These are phyloP conservation scores for Sesia apiformis DNA, from an alignment of 2,888 invertebrate species.

Conservation along the genomic window DNA sequence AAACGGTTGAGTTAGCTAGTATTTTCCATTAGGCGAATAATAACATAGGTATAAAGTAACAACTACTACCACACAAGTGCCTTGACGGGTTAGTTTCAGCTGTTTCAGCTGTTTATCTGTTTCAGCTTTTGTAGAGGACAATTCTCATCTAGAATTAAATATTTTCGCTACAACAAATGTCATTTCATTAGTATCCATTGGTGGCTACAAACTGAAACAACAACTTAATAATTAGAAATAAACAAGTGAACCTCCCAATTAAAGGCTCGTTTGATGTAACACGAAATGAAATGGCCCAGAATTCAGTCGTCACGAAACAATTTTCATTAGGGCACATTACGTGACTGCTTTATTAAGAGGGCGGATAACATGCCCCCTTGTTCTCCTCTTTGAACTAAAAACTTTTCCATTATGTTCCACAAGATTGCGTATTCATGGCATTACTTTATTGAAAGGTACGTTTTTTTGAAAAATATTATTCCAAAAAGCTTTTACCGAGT, in stretches of 20 bases:
- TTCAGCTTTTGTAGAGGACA: too few species aligned
- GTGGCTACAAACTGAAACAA: background rate
- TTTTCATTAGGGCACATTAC: constrained; percentile 63
- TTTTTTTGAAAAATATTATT: constrained; percentile 10
- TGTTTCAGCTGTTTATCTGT: too few species aligned
- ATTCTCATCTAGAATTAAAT: too few species aligned
- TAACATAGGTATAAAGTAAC: too few species aligned
- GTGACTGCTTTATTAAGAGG: constrained; percentile 59
- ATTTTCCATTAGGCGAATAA: too few species aligned
- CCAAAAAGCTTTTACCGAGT: background rate
- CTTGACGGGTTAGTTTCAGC: too few species aligned
- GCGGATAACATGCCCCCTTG: constrained; percentile 24
- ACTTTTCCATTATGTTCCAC: constrained; percentile 38
- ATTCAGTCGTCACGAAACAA: constrained; percentile 60
- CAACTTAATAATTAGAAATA: constrained; percentile 1
- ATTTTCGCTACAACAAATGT: background rate
- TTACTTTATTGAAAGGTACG: constrained; percentile 10
- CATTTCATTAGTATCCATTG: background rate
- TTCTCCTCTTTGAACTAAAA: constrained; percentile 32
- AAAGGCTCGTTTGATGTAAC: constrained; percentile 39
- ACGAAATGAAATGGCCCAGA: constrained; percentile 45
- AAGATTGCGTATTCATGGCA: constrained; percentile 37
- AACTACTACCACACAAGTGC: too few species aligned
- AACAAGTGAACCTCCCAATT: constrained; percentile 4
- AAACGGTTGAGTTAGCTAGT: too few species aligned